Evolutionary conservation across 2,888 invertebrate genomes (phyloP).

Genomic region (Hypolimnas misippus): DNA sequence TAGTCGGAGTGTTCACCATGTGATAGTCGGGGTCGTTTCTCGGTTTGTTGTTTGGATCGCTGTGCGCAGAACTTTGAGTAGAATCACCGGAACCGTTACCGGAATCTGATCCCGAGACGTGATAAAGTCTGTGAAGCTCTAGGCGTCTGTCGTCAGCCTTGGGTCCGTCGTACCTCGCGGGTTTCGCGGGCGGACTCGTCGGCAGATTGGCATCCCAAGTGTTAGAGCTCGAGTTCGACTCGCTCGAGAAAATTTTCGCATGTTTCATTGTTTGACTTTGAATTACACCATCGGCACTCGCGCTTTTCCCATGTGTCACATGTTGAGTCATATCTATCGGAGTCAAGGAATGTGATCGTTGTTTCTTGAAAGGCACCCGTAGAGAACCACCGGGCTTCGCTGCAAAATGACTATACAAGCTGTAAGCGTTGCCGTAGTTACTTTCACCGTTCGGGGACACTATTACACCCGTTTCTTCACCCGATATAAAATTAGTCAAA

Average conservation of each 20-base stretch:
- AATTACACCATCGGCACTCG: conserved; percentile 88
- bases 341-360: conserved; percentile 91
- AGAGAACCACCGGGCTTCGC: conserved; percentile 71
- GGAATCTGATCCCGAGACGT: conserved; percentile 94
- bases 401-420: conserved; percentile 78
- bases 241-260: conserved; percentile 71
- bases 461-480: conserved; percentile 64
- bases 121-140: conserved; percentile 87
- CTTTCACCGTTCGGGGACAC: conserved; percentile 66
- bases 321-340: conserved; percentile 83
- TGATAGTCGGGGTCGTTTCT: conserved; percentile 82
- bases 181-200: conserved; percentile 85
- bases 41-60: conserved; percentile 86
- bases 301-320: conserved; percentile 84
- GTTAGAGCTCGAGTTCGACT: conserved; percentile 78
- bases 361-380: conserved; percentile 77
- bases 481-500: conserved; percentile 86
- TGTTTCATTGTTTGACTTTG: conserved; percentile 77
- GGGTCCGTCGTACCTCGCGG: conserved; percentile 81
- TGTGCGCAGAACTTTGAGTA: conserved; percentile 87
- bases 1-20: conserved; percentile 84
- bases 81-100: conserved; percentile 95
- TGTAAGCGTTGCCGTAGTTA: conserved; percentile 72
- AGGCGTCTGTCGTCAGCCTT: conserved; percentile 85
- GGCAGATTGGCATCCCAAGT: conserved; percentile 81